These are phyloP conservation scores for Caradrina clavipalpis DNA, from an alignment of 2,888 invertebrate species.

Conservation along the genomic window DNA sequence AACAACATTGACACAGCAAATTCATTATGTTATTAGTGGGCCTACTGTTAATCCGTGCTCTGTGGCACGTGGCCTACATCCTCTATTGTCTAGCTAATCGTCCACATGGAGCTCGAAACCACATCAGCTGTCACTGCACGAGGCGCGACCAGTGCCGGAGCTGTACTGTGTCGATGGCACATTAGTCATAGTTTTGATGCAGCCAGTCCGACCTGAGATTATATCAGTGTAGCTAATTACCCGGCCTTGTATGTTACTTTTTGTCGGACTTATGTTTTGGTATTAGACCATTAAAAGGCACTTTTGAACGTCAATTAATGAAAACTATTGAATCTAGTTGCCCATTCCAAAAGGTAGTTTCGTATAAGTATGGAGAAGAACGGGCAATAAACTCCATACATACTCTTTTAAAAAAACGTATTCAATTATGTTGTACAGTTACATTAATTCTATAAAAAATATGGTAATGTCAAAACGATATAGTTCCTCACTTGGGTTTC, in stretches of 20 bases:
- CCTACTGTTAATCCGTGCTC: conserved; percentile 15
- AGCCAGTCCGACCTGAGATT: conserved; percentile 17
- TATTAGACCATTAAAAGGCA: too few species aligned
- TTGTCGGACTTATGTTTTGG: not conserved
- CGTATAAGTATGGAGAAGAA: too few species aligned
- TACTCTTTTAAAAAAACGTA: too few species aligned
- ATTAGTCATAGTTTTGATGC: conserved; percentile 29
- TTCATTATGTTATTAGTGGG: not conserved
- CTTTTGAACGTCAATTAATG: too few species aligned
- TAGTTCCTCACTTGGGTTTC: too few species aligned
- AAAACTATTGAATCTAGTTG: too few species aligned
- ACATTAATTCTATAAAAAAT: too few species aligned
- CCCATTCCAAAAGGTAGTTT: too few species aligned
- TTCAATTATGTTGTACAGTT: too few species aligned
- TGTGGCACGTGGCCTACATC: conserved; percentile 27
- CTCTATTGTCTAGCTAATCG: conserved; percentile 49
- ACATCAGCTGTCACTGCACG: conserved; percentile 43
- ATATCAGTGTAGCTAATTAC: conserved; percentile 27
- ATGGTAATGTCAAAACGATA: too few species aligned
- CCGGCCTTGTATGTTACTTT: conserved; percentile 2
- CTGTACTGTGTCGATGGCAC: conserved; percentile 34
- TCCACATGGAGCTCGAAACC: conserved; percentile 16
- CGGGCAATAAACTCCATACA: too few species aligned
- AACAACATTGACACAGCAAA: not conserved
- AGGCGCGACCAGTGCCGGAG: conserved; percentile 20